Conservation (phyloP, 2,113 vertebrate genomes). For the Oryzias javanicus region DNA sequence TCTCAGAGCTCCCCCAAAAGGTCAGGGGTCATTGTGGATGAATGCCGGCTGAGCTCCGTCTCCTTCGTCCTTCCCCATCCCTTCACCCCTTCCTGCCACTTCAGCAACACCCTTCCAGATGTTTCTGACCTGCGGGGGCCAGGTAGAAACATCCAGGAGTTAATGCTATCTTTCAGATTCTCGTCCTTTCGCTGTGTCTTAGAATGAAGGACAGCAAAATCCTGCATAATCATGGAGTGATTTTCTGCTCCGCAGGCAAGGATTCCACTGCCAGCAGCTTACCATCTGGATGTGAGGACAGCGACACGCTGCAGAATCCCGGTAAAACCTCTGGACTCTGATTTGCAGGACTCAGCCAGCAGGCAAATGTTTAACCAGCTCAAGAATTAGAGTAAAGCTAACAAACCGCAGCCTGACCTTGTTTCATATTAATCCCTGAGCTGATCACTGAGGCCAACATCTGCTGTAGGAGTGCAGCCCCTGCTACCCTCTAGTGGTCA, state of each 20-base stretch:
- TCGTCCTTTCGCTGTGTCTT: background rate
- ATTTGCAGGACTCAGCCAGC: slow-evolving; percentile 55
- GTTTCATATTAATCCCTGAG: slow-evolving; percentile 66
- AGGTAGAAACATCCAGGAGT: slow-evolving; percentile 58
- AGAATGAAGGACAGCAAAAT: background rate
- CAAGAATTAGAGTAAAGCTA: slow-evolving; percentile 70
- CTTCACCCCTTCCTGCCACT: slow-evolving; percentile 73
- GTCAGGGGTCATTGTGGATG: slow-evolving; percentile 77
- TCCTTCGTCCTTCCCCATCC: slow-evolving; percentile 86
- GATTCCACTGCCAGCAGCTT: slow-evolving; percentile 53
- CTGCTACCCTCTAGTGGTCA: slow-evolving; percentile 58
- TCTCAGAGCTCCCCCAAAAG: slow-evolving; percentile 77
- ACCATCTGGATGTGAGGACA: slow-evolving; percentile 67
- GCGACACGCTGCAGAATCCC: slow-evolving; percentile 54
- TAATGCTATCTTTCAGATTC: slow-evolving; percentile 5
- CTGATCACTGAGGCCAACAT: slow-evolving; percentile 16
- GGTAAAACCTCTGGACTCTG: slow-evolving; percentile 56
- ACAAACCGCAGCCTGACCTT: slow-evolving; percentile 70
- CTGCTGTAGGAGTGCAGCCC: slow-evolving; percentile 6
- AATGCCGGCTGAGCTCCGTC: slow-evolving; percentile 86
- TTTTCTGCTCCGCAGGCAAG: slow-evolving; percentile 60
- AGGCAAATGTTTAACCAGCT: slow-evolving; percentile 62
- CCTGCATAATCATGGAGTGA: background rate
- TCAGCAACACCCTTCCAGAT: slow-evolving; percentile 29
- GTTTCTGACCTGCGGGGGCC: slow-evolving; percentile 50